These are phyloP conservation scores for Polydrusus cervinus DNA, from an alignment of 2,888 invertebrate genomes.

Conservation along the genomic window DNA sequence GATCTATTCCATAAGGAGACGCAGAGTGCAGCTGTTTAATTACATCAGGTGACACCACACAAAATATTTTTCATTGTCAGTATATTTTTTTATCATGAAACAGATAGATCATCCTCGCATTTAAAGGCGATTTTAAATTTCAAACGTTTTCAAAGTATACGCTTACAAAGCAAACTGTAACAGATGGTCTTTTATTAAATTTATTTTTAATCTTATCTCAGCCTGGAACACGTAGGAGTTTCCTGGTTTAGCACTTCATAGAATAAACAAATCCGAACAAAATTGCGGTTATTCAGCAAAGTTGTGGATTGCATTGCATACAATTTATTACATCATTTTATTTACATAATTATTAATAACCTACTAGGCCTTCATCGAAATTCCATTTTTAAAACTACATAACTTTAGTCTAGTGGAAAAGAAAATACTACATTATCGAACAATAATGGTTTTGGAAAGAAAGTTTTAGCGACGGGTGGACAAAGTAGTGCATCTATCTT, in stretches of 20 bases:
- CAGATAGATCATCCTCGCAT: background rate
- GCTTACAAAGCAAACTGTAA: slow-evolving; percentile 1
- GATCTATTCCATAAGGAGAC: no score
- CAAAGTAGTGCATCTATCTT: no score
- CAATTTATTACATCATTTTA: no score
- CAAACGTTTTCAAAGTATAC: slow-evolving; percentile 5
- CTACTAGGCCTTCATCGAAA: no score
- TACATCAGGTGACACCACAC: background rate
- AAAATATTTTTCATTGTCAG: background rate
- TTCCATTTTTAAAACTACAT: no score
- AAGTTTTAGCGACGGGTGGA: no score
- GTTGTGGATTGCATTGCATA: no score
- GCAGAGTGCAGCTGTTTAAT: background rate
- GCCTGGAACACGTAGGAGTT: background rate
- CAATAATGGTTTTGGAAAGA: no score
- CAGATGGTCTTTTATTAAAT: slow-evolving; percentile 14
- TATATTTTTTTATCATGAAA: background rate
- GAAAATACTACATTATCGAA: no score
- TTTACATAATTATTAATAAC: no score
- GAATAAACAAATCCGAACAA: background rate
- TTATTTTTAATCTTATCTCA: background rate
- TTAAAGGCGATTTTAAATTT: background rate
- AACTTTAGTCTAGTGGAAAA: no score
- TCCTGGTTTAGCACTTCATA: background rate
- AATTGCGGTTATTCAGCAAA: no score